Evolutionary conservation across 2,113 vertebrate genomes (phyloP).

Genomic region (Clarias magur): DNA sequence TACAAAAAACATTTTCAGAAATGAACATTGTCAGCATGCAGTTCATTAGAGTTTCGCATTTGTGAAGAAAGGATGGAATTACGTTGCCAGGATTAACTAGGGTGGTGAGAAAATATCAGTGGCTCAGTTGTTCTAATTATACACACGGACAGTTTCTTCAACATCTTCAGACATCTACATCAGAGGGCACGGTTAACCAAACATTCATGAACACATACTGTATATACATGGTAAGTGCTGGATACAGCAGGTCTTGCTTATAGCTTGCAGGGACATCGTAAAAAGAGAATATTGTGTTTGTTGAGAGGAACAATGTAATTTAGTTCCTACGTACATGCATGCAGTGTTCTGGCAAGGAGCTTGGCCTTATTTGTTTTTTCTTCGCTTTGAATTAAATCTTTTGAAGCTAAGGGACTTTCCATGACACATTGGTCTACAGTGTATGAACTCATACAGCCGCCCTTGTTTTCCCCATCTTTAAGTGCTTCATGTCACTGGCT

Average conservation of each 20-base stretch:
- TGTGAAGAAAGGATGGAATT: not conserved
- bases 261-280: slow-evolving; percentile 36
- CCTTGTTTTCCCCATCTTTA: not conserved
- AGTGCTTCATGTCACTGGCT: not conserved
- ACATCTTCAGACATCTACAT: not conserved
- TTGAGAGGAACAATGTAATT: slow-evolving; percentile 46
- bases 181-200: slow-evolving; percentile 25
- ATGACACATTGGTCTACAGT: not conserved
- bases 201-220: not conserved
- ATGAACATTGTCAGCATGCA: not conserved
- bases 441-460: not conserved
- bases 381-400: slow-evolving; percentile 41
- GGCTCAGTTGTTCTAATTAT: slow-evolving; percentile 39
- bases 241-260: slow-evolving; percentile 28
- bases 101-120: not conserved
- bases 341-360: slow-evolving; percentile 1
- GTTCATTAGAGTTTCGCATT: not conserved
- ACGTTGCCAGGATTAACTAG: not conserved
- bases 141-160: slow-evolving; percentile 24
- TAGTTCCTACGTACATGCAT: slow-evolving; percentile 26
- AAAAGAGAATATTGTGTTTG: slow-evolving; percentile 45
- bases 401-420: slow-evolving; percentile 1
- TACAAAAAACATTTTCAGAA: not conserved
- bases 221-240: not conserved
- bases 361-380: slow-evolving; percentile 31